Percentiles rank a stretch among this genome's conserved stretches.
phyloP scores from a whole-genome alignment of 2,888 invertebrate species.

The Actias luna region DNA sequence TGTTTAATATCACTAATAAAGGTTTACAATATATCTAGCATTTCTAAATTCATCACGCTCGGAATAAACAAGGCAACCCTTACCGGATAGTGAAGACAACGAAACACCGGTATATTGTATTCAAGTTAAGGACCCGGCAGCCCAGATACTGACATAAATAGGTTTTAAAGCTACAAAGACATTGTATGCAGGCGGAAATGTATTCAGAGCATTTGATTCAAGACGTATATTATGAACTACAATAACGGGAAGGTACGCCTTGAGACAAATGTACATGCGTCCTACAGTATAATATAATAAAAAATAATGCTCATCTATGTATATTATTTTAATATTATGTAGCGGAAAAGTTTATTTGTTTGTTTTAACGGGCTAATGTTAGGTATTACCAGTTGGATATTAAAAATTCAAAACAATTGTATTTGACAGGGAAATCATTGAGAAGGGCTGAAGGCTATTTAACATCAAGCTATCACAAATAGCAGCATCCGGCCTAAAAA shows the following conservation, averaged over 20 bases:
- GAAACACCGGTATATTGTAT: constrained; percentile 48
- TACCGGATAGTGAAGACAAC: constrained; percentile 50
- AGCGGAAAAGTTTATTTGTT: too few relatives aligned
- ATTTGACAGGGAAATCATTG: too few relatives aligned
- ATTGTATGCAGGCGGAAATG: constrained; percentile 11
- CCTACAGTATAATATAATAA: background rate
- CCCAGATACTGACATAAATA: constrained; percentile 54
- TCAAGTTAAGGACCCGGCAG: constrained; percentile 48
- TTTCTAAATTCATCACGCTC: background rate
- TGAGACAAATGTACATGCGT: background rate
- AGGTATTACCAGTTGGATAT: too few relatives aligned
- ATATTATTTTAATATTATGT: too few relatives aligned
- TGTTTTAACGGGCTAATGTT: too few relatives aligned
- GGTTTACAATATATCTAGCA: background rate
- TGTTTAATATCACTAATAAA: too few relatives aligned
- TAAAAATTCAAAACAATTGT: too few relatives aligned
- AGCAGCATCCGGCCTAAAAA: too few relatives aligned
- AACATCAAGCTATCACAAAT: too few relatives aligned
- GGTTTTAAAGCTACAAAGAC: constrained; percentile 40
- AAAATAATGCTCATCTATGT: background rate
- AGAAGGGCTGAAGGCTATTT: too few relatives aligned
- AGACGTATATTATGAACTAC: background rate
- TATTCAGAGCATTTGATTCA: constrained; percentile 15
- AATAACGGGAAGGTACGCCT: background rate
- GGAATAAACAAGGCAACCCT: constrained; percentile 16